A percentile compares a stretch with the other conserved stretches of the same genome.
Evolutionary conservation across 2,888 invertebrate species (phyloP).

Genomic region (Hyposoter dolosus): DNA sequence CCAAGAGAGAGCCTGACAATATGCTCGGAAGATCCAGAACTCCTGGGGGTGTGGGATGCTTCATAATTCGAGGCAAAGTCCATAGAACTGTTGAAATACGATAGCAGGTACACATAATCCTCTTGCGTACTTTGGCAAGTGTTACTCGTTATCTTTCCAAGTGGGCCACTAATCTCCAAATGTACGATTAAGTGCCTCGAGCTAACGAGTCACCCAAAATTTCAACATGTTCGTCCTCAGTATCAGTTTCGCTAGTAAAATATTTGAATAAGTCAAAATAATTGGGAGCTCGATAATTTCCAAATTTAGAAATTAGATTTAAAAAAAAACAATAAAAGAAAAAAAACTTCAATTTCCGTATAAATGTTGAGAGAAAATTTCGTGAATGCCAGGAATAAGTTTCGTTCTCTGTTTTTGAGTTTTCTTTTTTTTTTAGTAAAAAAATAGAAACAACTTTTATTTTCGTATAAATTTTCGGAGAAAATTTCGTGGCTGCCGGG

Average conservation of each 20-base stretch:
- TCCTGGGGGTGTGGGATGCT: neutral
- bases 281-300: neutral
- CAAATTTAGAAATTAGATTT: neutral
- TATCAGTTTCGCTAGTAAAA: constrained; percentile 9
- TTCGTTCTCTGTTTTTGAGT: neutral
- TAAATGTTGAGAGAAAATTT: neutral
- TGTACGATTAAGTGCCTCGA: constrained; percentile 32
- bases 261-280: constrained; percentile 6
- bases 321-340: too few relatives aligned
- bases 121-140: constrained; percentile 52
- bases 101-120: constrained; percentile 32
- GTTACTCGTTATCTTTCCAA: constrained; percentile 49
- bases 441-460: neutral
- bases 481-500: neutral
- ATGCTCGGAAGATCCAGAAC: neutral
- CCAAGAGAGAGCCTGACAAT: constrained; percentile 21
- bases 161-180: constrained; percentile 45
- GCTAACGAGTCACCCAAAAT: constrained; percentile 7
- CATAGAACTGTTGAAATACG: constrained; percentile 47
- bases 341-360: neutral
- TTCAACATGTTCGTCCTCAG: neutral
- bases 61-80: constrained; percentile 31
- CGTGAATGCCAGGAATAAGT: neutral
- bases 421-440: too few relatives aligned
- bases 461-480: neutral